These are phyloP conservation scores for Tigriopus californicus DNA, from an alignment of 2,888 invertebrate species.

Conservation along the genomic window DNA sequence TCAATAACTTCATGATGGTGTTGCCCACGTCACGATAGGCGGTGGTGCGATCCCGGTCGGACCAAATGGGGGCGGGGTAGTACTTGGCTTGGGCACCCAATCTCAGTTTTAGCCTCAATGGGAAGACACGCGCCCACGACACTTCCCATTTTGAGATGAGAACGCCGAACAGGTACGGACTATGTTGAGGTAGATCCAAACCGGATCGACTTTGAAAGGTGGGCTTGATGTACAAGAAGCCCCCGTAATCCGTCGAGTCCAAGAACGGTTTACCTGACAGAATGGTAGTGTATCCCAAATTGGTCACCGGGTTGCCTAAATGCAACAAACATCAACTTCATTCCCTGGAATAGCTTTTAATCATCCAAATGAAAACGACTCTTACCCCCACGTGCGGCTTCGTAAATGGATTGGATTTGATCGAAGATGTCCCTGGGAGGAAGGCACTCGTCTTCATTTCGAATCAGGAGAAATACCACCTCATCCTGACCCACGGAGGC, in stretches of 20 bases:
- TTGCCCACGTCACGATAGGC: conserved; percentile 69
- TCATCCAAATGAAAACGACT: neutral
- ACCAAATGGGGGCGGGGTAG: conserved; percentile 64
- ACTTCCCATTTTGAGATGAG: conserved; percentile 61
- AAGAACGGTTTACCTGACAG: conserved; percentile 33
- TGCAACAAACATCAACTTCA: conserved; percentile 12
- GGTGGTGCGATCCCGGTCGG: conserved; percentile 51
- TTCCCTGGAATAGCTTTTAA: too few species aligned
- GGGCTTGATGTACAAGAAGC: conserved; percentile 59
- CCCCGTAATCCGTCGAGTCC: conserved; percentile 51
- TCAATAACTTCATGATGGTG: conserved; percentile 66
- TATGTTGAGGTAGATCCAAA: conserved; percentile 36
- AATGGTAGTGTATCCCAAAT: conserved; percentile 7
- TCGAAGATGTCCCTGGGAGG: conserved; percentile 52
- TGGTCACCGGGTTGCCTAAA: conserved; percentile 24
- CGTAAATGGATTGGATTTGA: conserved; percentile 50
- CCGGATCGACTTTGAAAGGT: conserved; percentile 58
- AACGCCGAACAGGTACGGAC: conserved; percentile 55
- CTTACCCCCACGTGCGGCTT: conserved; percentile 30
- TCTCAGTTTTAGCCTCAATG: conserved; percentile 46
- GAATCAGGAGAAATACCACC: conserved; percentile 44
- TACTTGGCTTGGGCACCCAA: conserved; percentile 67
- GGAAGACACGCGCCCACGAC: conserved; percentile 45
- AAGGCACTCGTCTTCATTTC: conserved; percentile 29
- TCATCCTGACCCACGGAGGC: conserved; percentile 65